phyloP scores from a whole-genome alignment of 2,888 invertebrate species.

The Smittia aterrima region DNA sequence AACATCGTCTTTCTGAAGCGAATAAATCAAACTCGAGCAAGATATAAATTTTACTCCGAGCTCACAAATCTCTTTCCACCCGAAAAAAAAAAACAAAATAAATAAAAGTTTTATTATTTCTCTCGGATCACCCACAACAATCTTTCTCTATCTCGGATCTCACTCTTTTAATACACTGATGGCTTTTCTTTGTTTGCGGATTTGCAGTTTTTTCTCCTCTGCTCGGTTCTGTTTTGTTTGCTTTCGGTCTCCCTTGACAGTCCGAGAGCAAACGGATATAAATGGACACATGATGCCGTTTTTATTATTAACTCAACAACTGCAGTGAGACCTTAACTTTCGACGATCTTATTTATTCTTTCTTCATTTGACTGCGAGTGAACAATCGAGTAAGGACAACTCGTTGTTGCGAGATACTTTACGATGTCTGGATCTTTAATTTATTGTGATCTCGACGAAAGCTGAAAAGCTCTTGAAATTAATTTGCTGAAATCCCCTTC shows the following conservation, averaged over 20 bases:
- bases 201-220: conserved; percentile 28
- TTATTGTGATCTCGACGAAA: conserved; percentile 9
- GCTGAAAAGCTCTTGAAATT: not conserved
- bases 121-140: conserved; percentile 35
- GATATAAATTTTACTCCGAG: conserved; percentile 22
- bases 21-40: conserved; percentile 41
- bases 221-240: conserved; percentile 17
- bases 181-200: conserved; percentile 39
- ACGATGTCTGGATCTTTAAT: conserved; percentile 16
- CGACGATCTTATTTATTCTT: not conserved
- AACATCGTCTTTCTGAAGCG: conserved; percentile 27
- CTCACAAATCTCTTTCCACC: not conserved
- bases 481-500: conserved; percentile 17
- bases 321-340: not conserved
- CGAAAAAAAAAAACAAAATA: conserved; percentile 10
- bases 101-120: conserved; percentile 41
- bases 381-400: not conserved
- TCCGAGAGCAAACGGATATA: conserved; percentile 14
- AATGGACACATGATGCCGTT: conserved; percentile 11
- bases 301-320: conserved; percentile 30
- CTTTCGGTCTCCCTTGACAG: conserved; percentile 8
- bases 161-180: conserved; percentile 16
- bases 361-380: not conserved
- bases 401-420: not conserved
- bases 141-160: conserved; percentile 14